phyloP scores from a whole-genome alignment of 2,888 invertebrate genomes.

The Amitus sp. region DNA sequence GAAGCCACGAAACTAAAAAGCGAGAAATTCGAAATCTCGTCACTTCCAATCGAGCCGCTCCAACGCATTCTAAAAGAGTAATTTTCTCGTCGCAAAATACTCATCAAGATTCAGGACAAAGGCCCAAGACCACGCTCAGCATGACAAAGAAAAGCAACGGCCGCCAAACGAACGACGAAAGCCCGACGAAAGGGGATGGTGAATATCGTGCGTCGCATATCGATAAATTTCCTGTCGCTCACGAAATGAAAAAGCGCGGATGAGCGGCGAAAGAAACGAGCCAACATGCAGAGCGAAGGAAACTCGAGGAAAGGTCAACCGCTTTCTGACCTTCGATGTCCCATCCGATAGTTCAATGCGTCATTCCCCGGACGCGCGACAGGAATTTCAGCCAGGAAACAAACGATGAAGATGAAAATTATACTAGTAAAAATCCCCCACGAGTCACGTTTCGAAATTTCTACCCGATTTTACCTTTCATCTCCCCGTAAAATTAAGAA shows the following conservation, averaged over 20 bases:
- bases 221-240: background rate
- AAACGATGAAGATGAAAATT: background rate
- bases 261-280: background rate
- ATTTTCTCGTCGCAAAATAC: too few species aligned
- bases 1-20: too few species aligned
- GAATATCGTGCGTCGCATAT: background rate
- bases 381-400: background rate
- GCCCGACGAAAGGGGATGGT: slow-evolving; percentile 3
- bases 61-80: too few species aligned
- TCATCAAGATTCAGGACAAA: too few species aligned
- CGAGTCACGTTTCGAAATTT: too few species aligned
- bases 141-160: background rate
- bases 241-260: background rate
- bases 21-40: too few species aligned
- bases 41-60: too few species aligned
- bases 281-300: background rate
- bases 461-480: too few species aligned
- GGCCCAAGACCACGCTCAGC: too few species aligned
- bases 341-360: background rate
- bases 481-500: too few species aligned
- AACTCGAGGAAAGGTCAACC: slow-evolving; percentile 31
- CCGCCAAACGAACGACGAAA: slow-evolving; percentile 9
- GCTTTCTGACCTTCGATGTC: slow-evolving; percentile 1
- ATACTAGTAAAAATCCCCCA: too few species aligned
- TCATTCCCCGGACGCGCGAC: background rate